Conservation (phyloP, 2,113 vertebrate genomes). For the Seriola aureovittata region DNA sequence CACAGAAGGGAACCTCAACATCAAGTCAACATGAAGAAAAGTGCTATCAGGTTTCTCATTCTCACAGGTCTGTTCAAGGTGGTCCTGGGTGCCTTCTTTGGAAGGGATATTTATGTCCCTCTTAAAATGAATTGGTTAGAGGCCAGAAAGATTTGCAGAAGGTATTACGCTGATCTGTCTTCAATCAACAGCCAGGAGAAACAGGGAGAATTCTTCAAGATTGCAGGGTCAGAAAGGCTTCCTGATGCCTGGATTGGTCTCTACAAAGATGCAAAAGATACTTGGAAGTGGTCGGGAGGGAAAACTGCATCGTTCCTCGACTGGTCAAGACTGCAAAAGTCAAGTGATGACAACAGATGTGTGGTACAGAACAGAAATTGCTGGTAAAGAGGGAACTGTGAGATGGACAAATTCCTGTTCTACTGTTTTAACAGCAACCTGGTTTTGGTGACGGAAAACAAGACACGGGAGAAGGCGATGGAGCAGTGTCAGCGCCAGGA, state of each 20-base stretch:
- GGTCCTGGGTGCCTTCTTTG: constrained; percentile 11
- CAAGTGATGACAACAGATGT: background rate
- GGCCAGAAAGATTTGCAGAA: constrained; percentile 43
- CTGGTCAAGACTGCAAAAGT: rapidly evolving
- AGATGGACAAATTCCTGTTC: rapidly evolving
- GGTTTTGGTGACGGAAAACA: constrained; percentile 43
- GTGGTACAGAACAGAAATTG: rapidly evolving
- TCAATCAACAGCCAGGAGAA: constrained; percentile 6
- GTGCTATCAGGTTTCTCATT: background rate
- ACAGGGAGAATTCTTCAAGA: background rate
- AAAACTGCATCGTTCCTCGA: background rate
- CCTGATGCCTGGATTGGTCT: constrained; percentile 56
- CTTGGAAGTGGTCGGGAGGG: constrained; percentile 46
- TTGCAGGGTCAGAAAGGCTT: rapidly evolving
- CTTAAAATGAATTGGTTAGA: background rate
- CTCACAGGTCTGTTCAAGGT: constrained; percentile 14
- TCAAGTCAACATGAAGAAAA: constrained; percentile 15
- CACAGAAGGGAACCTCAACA: background rate
- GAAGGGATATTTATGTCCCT: rapidly evolving
- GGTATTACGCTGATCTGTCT: background rate
- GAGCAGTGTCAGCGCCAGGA: constrained; percentile 17
- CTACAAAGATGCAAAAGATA: background rate
- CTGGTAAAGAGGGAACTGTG: background rate
- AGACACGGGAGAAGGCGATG: constrained; percentile 65
- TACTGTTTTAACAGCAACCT: constrained; percentile 21